phyloP scores from a whole-genome alignment of 2,797 vertebrate genomes.

The Scomberomorus guttatus region DNA sequence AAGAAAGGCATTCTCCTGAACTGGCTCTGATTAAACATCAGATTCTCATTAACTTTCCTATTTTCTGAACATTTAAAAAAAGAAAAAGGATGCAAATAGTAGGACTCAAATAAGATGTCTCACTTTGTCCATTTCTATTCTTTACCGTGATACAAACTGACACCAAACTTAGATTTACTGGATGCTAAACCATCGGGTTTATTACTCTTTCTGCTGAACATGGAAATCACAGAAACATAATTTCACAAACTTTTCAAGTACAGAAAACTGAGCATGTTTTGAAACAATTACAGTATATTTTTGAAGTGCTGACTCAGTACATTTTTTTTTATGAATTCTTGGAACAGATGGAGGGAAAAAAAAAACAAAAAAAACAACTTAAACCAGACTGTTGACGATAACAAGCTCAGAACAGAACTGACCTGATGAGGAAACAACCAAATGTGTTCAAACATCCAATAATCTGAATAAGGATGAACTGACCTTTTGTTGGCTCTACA shows the following conservation, averaged over 20 bases:
- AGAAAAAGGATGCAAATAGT: neutral
- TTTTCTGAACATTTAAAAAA: neutral
- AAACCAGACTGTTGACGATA: neutral
- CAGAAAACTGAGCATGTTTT: constrained; percentile 4
- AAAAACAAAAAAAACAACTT: neutral
- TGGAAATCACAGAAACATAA: constrained; percentile 28
- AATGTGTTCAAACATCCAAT: neutral
- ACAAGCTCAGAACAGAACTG: neutral
- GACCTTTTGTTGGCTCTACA: neutral
- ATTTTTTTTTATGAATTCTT: neutral
- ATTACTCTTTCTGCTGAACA: constrained; percentile 51
- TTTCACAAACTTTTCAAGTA: neutral
- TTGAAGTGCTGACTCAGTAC: neutral
- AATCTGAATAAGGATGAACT: neutral
- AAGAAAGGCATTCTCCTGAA: neutral
- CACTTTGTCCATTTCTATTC: neutral
- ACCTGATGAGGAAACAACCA: neutral
- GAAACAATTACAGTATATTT: neutral
- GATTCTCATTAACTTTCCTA: neutral
- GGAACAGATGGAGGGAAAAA: neutral
- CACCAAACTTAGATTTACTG: neutral
- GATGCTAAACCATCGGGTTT: constrained; percentile 61
- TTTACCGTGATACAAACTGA: neutral
- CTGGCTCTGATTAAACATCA: neutral
- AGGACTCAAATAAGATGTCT: neutral